phyloP scores from a whole-genome alignment of 2,888 invertebrate species.

The Sinotaia quadrata region DNA sequence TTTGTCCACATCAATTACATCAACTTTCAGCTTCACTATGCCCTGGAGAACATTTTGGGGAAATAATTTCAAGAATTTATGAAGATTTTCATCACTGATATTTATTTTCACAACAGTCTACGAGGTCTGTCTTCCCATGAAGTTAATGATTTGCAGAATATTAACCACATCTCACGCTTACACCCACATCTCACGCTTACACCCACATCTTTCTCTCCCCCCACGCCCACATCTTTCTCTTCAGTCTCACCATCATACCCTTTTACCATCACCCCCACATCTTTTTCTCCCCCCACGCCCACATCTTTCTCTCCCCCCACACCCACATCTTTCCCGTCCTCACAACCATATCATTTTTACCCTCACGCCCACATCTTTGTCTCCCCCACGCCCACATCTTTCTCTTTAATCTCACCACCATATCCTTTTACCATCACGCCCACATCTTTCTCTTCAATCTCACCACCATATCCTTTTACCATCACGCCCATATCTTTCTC shows the following conservation, averaged over 20 bases:
- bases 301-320: neutral
- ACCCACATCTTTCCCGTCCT: neutral
- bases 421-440: too few species aligned
- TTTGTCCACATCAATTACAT: slow-evolving; percentile 51
- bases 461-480: neutral
- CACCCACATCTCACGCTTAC: neutral
- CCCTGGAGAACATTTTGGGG: slow-evolving; percentile 44
- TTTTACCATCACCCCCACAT: neutral
- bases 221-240: neutral
- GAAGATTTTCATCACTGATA: neutral
- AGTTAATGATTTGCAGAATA: neutral
- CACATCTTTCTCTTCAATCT: too few species aligned
- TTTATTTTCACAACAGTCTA: neutral
- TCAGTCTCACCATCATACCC: neutral
- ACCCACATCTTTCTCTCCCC: neutral
- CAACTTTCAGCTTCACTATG: slow-evolving; percentile 55
- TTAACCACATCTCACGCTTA: too few species aligned
- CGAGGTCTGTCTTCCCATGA: neutral
- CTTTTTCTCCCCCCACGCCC: neutral
- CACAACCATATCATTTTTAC: neutral
- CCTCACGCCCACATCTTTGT: neutral
- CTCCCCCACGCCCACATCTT: too few species aligned
- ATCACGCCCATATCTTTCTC: too few species aligned
- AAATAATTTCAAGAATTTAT: too few species aligned
- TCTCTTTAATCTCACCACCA: too few species aligned